Percentiles rank a stretch among this genome's conserved stretches.
Conservation (phyloP, 2,113 vertebrate genomes). For the Morone saxatilis region DNA sequence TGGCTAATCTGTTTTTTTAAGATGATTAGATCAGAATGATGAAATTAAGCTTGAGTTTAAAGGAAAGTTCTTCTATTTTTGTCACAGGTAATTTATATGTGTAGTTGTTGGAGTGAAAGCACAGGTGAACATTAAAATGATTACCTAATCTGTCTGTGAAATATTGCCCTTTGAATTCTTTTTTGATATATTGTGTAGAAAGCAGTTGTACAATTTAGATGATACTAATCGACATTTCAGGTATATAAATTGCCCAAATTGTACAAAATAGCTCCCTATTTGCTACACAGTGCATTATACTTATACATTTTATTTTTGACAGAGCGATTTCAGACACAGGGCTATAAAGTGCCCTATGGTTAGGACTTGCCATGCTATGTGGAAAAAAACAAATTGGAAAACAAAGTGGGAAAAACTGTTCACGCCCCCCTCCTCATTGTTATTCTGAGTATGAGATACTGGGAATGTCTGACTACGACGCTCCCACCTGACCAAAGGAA, state of each 20-base stretch:
- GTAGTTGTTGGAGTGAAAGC: background rate
- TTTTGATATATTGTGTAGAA: background rate
- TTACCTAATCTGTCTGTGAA: background rate
- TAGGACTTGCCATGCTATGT: too few species aligned
- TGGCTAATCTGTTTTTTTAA: slow-evolving; percentile 28
- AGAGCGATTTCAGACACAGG: too few species aligned
- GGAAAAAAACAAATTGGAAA: too few species aligned
- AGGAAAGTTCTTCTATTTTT: background rate
- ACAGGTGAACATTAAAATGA: background rate
- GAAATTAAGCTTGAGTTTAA: slow-evolving; percentile 14
- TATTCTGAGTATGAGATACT: too few species aligned
- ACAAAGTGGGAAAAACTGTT: too few species aligned
- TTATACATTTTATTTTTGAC: background rate
- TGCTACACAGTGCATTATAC: too few species aligned
- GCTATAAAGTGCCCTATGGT: too few species aligned
- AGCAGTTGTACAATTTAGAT: background rate
- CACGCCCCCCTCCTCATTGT: too few species aligned
- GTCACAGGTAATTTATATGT: background rate
- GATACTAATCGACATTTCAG: background rate
- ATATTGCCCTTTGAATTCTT: background rate
- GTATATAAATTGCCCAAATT: background rate
- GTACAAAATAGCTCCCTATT: background rate
- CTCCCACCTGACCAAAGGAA: too few species aligned
- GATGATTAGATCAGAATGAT: slow-evolving; percentile 33
- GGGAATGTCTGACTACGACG: too few species aligned